Base-by-base conservation (phyloP, 1,140 invertebrate species). In the Philaenus spumarius region DNA sequence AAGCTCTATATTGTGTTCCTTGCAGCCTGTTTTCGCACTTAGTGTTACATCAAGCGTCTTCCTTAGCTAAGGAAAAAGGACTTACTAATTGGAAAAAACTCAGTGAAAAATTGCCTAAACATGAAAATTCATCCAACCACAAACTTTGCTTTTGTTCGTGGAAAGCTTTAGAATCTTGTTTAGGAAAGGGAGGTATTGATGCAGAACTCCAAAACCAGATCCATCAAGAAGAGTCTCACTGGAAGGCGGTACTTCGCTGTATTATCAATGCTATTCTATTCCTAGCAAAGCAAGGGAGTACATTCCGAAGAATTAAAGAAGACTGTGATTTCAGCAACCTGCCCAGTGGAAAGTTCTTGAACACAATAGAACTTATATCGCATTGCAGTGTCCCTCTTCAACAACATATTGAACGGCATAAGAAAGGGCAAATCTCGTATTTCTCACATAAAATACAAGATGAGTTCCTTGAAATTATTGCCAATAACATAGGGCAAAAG, bases 121-220 rank as follows among this genome's bases (percentile, higher is more conserved):
- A 59, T 48, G 58, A 59, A 59, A 59, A 59, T 55, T 59, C 51
- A 37, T 48, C 34, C 35, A 55, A 40, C 19, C 58, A 59, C 51
- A 58, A 59, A 45, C 20, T 23, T 51, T 59, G 58, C 30, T 58
- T 58, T 52, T 58, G 47, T 12, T 34, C 37, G 30, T 58, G 47
- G 51, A 59, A 59, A 47, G 24, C 48, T 40, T 54, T 55, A 47
- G 17, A 54, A 20, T 50, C 40, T 22, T 42, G 24, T 1, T 52
- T 59, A 55, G 50, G 50, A 23, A 20, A 19, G 12, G 35, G 24
- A 14, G 50, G 58, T 20, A 55, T 59, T 51, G 58, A 59, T 48
- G 23, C 24, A 42, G 51, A 59, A 34, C 45, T 59, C 12, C 50
- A 59, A n/a, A 50, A 59, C 24, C 5, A 40, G 17, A 19, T 59